A percentile compares a stretch with the other conserved stretches of the same genome.
Conservation (phyloP, 2,113 vertebrate genomes). For the Spea multiplicata region DNA sequence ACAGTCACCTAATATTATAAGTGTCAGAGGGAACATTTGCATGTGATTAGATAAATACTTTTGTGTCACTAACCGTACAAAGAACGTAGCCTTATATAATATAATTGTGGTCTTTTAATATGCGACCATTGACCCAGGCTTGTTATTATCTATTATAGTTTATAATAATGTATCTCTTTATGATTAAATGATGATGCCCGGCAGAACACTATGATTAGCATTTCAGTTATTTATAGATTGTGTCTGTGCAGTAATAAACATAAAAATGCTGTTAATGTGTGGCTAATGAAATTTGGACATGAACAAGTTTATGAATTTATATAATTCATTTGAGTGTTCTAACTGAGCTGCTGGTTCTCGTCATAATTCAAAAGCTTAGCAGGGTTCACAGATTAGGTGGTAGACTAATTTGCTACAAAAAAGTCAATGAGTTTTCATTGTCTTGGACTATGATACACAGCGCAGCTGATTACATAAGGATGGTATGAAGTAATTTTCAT, state of each 20-base stretch:
- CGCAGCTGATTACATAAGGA: slow-evolving; percentile 88
- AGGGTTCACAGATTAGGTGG: slow-evolving; percentile 89
- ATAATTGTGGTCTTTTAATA: slow-evolving; percentile 93
- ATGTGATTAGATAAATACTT: slow-evolving; percentile 79
- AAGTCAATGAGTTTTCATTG: slow-evolving; percentile 85
- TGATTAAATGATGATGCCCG: slow-evolving; percentile 84
- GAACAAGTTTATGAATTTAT: slow-evolving; percentile 97
- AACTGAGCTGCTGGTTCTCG: slow-evolving; percentile 78
- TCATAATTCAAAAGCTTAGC: slow-evolving; percentile 93
- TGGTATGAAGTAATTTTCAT: slow-evolving; percentile 87
- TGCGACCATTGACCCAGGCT: slow-evolving; percentile 88
- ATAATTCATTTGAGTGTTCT: slow-evolving; percentile 93
- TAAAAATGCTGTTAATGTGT: slow-evolving; percentile 94
- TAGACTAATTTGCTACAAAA: slow-evolving; percentile 89
- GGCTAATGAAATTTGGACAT: slow-evolving; percentile 98
- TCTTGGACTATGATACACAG: slow-evolving; percentile 85
- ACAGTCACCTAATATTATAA: slow-evolving; percentile 77
- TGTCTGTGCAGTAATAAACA: slow-evolving; percentile 97
- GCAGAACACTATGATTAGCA: slow-evolving; percentile 86
- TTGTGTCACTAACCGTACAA: slow-evolving; percentile 76
- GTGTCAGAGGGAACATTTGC: slow-evolving; percentile 81
- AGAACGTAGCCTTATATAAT: slow-evolving; percentile 84
- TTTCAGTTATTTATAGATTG: slow-evolving; percentile 98
- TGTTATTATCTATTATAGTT: slow-evolving; percentile 95
- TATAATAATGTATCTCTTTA: slow-evolving; percentile 95